These are phyloP conservation scores for Brachymystax lenok DNA, from an alignment of 2,797 vertebrate genomes.

Conservation along the genomic window DNA sequence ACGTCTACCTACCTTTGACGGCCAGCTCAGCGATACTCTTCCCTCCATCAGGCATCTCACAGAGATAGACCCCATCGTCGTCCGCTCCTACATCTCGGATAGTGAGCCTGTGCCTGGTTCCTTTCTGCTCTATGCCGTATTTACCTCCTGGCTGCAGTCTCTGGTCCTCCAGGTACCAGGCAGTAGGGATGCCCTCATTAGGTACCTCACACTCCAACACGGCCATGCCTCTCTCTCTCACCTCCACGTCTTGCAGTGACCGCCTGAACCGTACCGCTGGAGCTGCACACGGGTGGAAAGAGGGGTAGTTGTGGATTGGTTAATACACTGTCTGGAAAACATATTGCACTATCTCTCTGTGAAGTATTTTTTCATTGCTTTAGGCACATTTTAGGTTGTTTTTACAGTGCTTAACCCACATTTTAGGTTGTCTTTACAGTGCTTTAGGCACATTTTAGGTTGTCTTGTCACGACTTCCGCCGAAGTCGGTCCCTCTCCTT, in stretches of 20 bases:
- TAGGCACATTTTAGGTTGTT: background rate
- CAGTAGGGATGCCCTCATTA: conserved; percentile 79
- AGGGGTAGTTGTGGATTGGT: background rate
- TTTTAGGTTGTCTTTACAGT: background rate
- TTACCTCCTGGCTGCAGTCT: conserved; percentile 86
- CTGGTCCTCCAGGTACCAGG: conserved; percentile 95
- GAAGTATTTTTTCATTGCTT: background rate
- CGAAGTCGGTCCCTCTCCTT: too few species aligned
- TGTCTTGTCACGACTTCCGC: too few species aligned
- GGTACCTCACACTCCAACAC: conserved; percentile 94
- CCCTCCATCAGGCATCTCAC: conserved; percentile 91
- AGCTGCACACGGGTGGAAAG: conserved; percentile 64
- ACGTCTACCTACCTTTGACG: conserved; percentile 82
- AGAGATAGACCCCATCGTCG: conserved; percentile 93
- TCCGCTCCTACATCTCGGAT: conserved; percentile 86
- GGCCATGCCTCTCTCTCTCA: conserved; percentile 81
- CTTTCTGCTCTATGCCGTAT: conserved; percentile 90
- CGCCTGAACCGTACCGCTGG: conserved; percentile 83
- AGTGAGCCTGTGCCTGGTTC: conserved; percentile 82
- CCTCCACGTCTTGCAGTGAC: conserved; percentile 84
- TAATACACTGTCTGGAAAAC: background rate
- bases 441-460: background rate
- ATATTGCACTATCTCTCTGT: background rate
- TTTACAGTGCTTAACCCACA: background rate
- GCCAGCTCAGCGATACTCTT: conserved; percentile 91